Evolutionary conservation across 2,888 invertebrate species (phyloP).

Genomic region (Rutpela maculata): DNA sequence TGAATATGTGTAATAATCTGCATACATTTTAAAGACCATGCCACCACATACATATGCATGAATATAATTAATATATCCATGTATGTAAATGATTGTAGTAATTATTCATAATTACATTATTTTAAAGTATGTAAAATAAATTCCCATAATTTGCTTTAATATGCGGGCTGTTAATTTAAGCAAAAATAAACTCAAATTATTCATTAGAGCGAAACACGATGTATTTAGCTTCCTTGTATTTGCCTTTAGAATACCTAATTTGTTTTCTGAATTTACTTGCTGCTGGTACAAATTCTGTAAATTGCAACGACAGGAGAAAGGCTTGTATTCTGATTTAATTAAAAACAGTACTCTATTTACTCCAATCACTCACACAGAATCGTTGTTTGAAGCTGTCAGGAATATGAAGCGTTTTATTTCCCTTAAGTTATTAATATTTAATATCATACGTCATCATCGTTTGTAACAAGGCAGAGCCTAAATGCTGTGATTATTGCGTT

Average conservation of each 20-base stretch:
- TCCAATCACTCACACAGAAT: not conserved
- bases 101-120: slow-evolving; percentile 16
- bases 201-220: not conserved
- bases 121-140: not conserved
- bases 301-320: not conserved
- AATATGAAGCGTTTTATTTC: not conserved
- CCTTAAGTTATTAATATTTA: no score
- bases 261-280: not conserved
- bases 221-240: slow-evolving; percentile 2
- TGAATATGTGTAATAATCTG: no score
- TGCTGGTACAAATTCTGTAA: not conserved
- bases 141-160: not conserved
- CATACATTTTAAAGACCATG: no score
- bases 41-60: no score
- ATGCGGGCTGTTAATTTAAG: not conserved
- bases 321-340: not conserved
- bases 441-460: no score
- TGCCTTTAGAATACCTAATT: slow-evolving; percentile 7
- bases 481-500: no score
- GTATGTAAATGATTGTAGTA: slow-evolving; percentile 4
- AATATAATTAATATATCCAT: not conserved
- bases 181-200: slow-evolving; percentile 3
- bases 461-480: no score
- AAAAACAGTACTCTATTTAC: not conserved
- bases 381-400: not conserved